These are phyloP conservation scores for Keiferia lycopersicella DNA, from an alignment of 2,888 invertebrate genomes.

Conservation along the genomic window DNA sequence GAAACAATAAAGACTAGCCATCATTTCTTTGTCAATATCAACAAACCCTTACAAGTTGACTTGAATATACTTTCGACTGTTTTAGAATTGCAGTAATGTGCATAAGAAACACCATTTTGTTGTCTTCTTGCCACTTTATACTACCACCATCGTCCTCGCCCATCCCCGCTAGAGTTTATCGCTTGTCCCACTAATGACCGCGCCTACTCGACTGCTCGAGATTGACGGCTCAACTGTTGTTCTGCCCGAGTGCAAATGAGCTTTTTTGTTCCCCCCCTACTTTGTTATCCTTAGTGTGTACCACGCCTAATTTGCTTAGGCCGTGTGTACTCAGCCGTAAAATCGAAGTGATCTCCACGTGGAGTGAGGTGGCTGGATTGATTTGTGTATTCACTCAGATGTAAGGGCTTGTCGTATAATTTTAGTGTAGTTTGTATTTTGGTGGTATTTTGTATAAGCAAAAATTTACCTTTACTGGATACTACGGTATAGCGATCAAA, in stretches of 20 bases:
- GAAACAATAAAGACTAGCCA: too few relatives aligned
- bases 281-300: slow-evolving; percentile 38
- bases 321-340: slow-evolving; percentile 23
- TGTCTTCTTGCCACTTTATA: too few relatives aligned
- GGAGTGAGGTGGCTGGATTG: slow-evolving; percentile 19
- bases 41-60: too few relatives aligned
- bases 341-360: slow-evolving; percentile 24
- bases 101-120: too few relatives aligned
- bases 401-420: neutral
- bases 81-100: too few relatives aligned
- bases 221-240: slow-evolving; percentile 66
- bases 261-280: slow-evolving; percentile 58
- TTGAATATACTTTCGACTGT: too few relatives aligned
- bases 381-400: neutral
- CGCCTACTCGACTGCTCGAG: slow-evolving; percentile 54
- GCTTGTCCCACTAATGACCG: slow-evolving; percentile 34
- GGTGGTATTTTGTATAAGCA: too few relatives aligned
- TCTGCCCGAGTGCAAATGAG: slow-evolving; percentile 69
- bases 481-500: too few relatives aligned
- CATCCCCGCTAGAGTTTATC: slow-evolving; percentile 17
- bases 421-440: neutral
- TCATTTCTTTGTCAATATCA: too few relatives aligned
- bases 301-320: slow-evolving; percentile 32
- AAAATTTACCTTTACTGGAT: too few relatives aligned
- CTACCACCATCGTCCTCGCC: too few relatives aligned